A percentile compares a stretch with the other conserved stretches of the same genome.
These are phyloP conservation scores for Paramuricea clavata DNA, from an alignment of 92 coral and sea anemone species.

Conservation along the genomic window DNA sequence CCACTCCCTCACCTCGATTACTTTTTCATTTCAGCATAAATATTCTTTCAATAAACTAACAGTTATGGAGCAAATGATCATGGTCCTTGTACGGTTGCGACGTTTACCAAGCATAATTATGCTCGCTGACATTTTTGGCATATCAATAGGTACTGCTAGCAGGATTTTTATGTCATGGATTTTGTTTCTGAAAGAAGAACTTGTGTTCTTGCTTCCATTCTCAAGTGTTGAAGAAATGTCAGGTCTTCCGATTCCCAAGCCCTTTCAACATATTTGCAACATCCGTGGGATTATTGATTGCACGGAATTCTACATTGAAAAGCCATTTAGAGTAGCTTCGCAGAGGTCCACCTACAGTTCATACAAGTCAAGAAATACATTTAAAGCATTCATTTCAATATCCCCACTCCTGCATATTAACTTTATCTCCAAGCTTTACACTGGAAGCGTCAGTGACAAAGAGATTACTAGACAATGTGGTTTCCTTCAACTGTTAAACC, in stretches of 20 bases:
- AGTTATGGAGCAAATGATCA: slow-evolving; percentile 73
- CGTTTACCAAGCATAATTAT: slow-evolving; percentile 73
- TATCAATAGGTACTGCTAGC: slow-evolving; percentile 52
- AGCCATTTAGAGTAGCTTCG: slow-evolving; percentile 71
- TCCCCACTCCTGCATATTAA: slow-evolving; percentile 74
- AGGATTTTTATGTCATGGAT: slow-evolving; percentile 66
- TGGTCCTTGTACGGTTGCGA: slow-evolving; percentile 68
- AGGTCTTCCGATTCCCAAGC: slow-evolving; percentile 59
- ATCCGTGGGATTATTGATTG: slow-evolving; percentile 80
- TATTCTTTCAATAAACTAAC: slow-evolving; percentile 52
- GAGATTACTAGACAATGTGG: slow-evolving; percentile 76
- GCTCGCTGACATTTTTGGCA: slow-evolving; percentile 67
- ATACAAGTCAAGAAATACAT: slow-evolving; percentile 78
- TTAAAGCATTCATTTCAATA: slow-evolving; percentile 77
- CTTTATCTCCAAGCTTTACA: slow-evolving; percentile 73
- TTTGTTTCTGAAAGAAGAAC: slow-evolving; percentile 72
- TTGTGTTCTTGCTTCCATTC: slow-evolving; percentile 72
- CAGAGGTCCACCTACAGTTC: slow-evolving; percentile 78
- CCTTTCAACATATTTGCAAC: slow-evolving; percentile 65
- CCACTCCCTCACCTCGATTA: too few species aligned
- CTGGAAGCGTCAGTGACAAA: slow-evolving; percentile 82
- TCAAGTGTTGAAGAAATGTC: slow-evolving; percentile 65
- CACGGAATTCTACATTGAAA: slow-evolving; percentile 77
- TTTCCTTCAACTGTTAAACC: slow-evolving; percentile 67
- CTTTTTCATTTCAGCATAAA: not conserved